Evolutionary conservation across 1,140 invertebrate species (phyloP).

Genomic region (Holotrichia oblita): DNA sequence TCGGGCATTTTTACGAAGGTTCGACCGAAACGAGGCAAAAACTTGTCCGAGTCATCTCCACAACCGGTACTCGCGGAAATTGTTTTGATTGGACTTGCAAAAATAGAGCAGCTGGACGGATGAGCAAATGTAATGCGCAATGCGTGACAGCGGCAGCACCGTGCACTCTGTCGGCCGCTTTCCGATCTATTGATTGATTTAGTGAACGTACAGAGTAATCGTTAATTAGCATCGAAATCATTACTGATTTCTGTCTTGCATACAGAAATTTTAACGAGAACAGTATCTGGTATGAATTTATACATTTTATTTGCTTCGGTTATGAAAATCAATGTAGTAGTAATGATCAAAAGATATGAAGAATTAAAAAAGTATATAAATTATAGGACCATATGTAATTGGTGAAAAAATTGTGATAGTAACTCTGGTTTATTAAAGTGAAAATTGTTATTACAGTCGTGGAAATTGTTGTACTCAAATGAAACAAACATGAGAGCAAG

Average conservation of each 20-base stretch:
- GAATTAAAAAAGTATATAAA: too few relatives aligned
- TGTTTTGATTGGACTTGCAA: constrained; percentile 36
- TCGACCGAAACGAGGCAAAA: constrained; percentile 20
- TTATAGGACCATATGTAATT: too few relatives aligned
- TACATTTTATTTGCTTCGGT: neutral
- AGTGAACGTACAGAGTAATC: constrained; percentile 22
- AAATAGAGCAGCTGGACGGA: constrained; percentile 33
- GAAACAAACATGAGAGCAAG: too few relatives aligned
- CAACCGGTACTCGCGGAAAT: constrained; percentile 34
- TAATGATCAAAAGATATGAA: too few relatives aligned
- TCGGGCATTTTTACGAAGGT: constrained; percentile 30
- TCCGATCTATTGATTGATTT: constrained; percentile 28
- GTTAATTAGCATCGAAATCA: constrained; percentile 31
- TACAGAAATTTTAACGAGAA: constrained; percentile 33
- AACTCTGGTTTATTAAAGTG: too few relatives aligned
- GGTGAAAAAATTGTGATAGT: too few relatives aligned
- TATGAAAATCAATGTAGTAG: too few relatives aligned
- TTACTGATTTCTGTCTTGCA: constrained; percentile 4
- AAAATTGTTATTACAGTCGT: too few relatives aligned
- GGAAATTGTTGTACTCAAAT: too few relatives aligned
- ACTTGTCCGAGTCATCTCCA: constrained; percentile 12
- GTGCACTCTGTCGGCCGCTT: constrained; percentile 10
- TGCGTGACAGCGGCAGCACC: constrained; percentile 22
- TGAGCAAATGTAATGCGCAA: neutral
- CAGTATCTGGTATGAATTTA: neutral